Evolutionary conservation across 2,888 invertebrate species (phyloP).

Genomic region (Holacanthella duospinosa): DNA sequence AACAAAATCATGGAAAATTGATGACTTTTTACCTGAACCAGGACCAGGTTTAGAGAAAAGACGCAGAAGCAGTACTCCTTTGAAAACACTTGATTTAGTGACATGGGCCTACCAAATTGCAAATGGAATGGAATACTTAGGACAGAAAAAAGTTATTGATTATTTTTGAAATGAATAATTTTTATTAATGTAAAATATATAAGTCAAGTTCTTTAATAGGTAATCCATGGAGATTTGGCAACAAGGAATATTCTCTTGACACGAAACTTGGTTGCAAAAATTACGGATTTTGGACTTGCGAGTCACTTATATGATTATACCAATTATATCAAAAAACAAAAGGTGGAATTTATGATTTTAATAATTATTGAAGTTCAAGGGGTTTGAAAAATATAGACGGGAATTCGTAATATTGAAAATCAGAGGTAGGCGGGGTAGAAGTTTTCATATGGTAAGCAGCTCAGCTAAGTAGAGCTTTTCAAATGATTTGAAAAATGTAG

Average conservation of each 20-base stretch:
- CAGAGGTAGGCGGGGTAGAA: too few relatives aligned
- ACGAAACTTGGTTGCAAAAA: not conserved
- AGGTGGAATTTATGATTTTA: not conserved
- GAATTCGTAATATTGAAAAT: too few relatives aligned
- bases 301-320: slow-evolving; percentile 9
- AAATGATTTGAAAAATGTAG: too few relatives aligned
- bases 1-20: not conserved
- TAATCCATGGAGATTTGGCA: slow-evolving; percentile 13
- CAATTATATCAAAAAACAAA: slow-evolving; percentile 6
- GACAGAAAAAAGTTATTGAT: slow-evolving; percentile 4
- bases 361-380: too few relatives aligned
- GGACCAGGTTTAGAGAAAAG: not conserved
- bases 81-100: not conserved
- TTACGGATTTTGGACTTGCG: slow-evolving; percentile 15
- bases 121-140: slow-evolving; percentile 12
- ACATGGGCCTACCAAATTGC: slow-evolving; percentile 10
- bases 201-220: slow-evolving; percentile 3
- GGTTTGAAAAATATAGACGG: too few relatives aligned
- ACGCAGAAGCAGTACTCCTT: not conserved
- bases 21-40: not conserved
- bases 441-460: too few relatives aligned
- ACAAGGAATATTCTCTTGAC: slow-evolving; percentile 10
- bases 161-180: too few relatives aligned
- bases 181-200: too few relatives aligned
- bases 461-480: too few relatives aligned